Evolutionary conservation across 2,113 vertebrate genomes (phyloP).

Genomic region (Edolisoma coerulescens): DNA sequence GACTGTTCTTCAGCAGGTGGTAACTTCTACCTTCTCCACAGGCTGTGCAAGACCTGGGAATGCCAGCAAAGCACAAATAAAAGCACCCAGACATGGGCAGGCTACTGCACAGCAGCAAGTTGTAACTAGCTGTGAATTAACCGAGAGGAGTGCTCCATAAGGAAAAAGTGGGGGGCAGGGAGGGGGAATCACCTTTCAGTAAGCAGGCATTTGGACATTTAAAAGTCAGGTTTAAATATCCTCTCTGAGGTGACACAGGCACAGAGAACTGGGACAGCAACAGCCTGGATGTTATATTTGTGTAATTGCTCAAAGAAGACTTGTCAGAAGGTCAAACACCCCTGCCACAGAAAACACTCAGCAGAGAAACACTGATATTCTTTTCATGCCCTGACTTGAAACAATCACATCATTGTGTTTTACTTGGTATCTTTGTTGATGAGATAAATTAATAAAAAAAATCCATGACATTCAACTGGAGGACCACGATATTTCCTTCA

Average conservation of each 20-base stretch:
- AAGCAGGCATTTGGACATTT: neutral
- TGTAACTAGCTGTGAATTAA: neutral
- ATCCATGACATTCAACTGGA: neutral
- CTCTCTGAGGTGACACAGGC: neutral
- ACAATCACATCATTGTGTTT: neutral
- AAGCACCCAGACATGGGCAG: neutral
- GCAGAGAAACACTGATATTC: neutral
- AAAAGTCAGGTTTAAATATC: neutral
- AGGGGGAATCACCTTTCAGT: neutral
- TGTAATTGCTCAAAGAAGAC: neutral
- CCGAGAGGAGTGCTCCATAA: fast-evolving
- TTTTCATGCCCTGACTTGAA: neutral
- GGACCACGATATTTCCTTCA: neutral
- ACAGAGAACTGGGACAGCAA: neutral
- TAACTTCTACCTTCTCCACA: neutral
- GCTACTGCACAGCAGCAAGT: neutral
- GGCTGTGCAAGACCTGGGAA: neutral
- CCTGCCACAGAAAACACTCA: neutral
- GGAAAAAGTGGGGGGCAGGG: neutral
- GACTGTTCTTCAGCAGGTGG: neutral
- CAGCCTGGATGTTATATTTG: neutral
- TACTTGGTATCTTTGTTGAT: neutral
- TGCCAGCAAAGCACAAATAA: neutral
- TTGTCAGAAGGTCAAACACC: neutral
- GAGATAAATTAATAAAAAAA: neutral